A percentile compares a stretch with the other conserved stretches of the same genome.
phyloP scores from a whole-genome alignment of 2,888 invertebrate species.

The Piscicola geometra region DNA sequence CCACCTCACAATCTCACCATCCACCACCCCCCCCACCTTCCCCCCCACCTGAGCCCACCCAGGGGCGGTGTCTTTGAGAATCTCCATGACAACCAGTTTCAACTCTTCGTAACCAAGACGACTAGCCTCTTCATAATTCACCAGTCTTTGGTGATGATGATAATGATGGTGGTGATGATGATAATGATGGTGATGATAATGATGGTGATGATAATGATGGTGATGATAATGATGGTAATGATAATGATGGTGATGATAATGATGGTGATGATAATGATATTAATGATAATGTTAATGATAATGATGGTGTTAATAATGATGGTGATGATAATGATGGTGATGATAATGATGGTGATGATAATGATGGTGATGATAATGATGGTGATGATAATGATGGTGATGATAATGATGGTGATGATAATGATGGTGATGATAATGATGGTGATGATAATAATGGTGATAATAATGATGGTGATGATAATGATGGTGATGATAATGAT shows the following conservation, averaged over 20 bases:
- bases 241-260: constrained; percentile 1
- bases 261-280: neutral
- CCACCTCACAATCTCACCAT: too few species aligned
- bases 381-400: too few species aligned
- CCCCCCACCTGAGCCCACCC: constrained; percentile 29
- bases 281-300: neutral
- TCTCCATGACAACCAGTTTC: constrained; percentile 27
- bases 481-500: constrained; percentile 5
- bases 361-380: too few species aligned
- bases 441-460: neutral
- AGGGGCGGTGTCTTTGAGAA: constrained; percentile 25
- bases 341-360: too few species aligned
- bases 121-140: constrained; percentile 15
- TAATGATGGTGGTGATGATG: too few species aligned
- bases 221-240: constrained; percentile 14
- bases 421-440: constrained; percentile 7
- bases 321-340: too few species aligned
- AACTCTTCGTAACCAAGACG: constrained; percentile 23
- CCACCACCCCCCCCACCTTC: too few species aligned
- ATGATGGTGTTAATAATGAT: neutral
- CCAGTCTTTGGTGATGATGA: neutral
- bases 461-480: neutral
- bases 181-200: neutral
- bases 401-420: constrained; percentile 1
- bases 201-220: constrained; percentile 20